Base-by-base conservation (phyloP, 1,140 invertebrate species). In the Eurosta solidaginis region DNA sequence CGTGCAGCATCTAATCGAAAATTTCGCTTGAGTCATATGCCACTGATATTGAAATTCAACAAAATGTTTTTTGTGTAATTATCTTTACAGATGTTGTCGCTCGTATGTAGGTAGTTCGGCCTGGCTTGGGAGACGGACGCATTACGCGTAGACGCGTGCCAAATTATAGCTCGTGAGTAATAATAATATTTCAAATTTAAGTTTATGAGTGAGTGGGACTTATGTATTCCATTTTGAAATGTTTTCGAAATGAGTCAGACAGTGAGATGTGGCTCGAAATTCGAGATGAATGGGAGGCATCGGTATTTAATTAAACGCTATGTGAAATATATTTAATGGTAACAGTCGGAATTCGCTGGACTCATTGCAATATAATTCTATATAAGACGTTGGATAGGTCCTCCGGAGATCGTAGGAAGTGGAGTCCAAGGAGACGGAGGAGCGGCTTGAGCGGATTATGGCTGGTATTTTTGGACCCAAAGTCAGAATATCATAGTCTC, bases 11-110 rank as follows among this genome's bases (percentile, higher is more conserved):
- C 36, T 33, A 68, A 36, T 20, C n/a, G n/a, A 40, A 36, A 36
- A 68, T 68, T 40, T 40, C 59, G 27, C 27, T 68, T 68, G 59
- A 68, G 59, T 68, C 59, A 68, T 68, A 33, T 33, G 59, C 59
- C 33, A 22, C 29, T 22, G 59, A 68, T 59, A 68, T 68, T 68
- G 59, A 68, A 68, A 68, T 40, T 7, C n/a, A 68, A 68, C 36
- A 40, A 20, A 29, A 17, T 40, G 59, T 40, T 33, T 68, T 68
- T 42, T 68, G 33, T 29, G 59, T 33, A 68, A 68, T 54, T 40
- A 20, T 29, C 36, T 40, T 68, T 40, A 29, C 36, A 42, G 2
- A 17, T 59, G n/a, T 20, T 40, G 33, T 68, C n/a, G 33, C 12
- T 29, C 7, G 33, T 29, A n/a, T 29, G 33, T 20, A 20, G 33